These are phyloP conservation scores for Rhynchonema sp. DNA, from an alignment of 2,888 invertebrate species.

Conservation along the genomic window DNA sequence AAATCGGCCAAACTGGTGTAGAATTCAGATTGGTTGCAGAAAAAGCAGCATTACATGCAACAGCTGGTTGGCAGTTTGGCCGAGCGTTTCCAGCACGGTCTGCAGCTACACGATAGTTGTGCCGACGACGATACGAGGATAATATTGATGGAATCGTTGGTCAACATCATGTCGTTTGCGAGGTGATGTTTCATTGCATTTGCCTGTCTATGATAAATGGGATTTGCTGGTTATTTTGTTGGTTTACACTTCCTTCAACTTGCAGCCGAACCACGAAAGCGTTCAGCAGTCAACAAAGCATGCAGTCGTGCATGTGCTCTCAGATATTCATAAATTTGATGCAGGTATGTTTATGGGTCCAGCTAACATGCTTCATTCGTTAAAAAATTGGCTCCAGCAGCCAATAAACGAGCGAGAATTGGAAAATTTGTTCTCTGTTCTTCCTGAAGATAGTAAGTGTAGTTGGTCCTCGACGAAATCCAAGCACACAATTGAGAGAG, in stretches of 20 bases:
- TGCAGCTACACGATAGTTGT: constrained; percentile 1
- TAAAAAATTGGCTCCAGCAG: neutral
- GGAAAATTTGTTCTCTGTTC: too few species aligned
- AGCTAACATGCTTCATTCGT: neutral
- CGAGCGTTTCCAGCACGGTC: constrained; percentile 11
- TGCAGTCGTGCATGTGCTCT: constrained; percentile 37
- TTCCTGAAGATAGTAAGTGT: too few species aligned
- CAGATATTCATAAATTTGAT: constrained; percentile 36
- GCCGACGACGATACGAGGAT: constrained; percentile 12
- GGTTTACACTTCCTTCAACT: neutral
- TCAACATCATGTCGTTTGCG: constrained; percentile 37
- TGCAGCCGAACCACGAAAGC: constrained; percentile 40
- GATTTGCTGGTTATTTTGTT: neutral
- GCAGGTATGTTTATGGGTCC: constrained; percentile 19
- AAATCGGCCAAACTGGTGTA: too few species aligned
- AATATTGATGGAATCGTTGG: constrained; percentile 30
- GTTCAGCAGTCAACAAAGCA: constrained; percentile 38
- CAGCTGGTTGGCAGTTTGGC: constrained; percentile 14
- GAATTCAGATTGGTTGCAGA: constrained; percentile 4
- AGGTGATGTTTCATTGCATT: constrained; percentile 23
- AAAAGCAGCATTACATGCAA: constrained; percentile 12
- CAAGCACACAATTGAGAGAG: neutral
- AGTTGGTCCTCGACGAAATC: too few species aligned
- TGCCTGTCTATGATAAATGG: neutral
- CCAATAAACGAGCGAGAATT: too few species aligned